Evolutionary conservation across 2,888 invertebrate genomes (phyloP), one percentile per base, ranked within the genome.

Genomic region (Mythimna loreyi): DNA sequence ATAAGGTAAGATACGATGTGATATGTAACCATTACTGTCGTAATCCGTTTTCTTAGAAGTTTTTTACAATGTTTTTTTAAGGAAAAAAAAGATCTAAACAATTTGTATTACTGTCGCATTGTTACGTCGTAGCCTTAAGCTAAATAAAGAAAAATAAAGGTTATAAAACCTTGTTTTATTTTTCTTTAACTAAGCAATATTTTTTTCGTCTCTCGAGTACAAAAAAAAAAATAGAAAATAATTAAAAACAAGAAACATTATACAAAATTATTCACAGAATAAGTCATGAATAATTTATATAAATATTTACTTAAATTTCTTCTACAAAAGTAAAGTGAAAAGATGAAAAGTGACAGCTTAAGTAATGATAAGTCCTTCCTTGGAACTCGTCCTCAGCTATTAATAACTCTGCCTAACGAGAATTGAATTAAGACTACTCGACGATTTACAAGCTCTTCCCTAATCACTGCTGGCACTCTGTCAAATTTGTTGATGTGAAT

Each of bases 351-450:
- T n/a, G 43, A 28, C 69, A 76, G 36, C 3, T 53, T 40, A 58
- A 70, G 19, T 56, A 68, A 45, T 45, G 30, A 11, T 13, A 19
- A 43, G 21, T 2, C n/a, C 9, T 49, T 62, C 21, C 21, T 28
- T 21, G 75, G 25, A 30, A 58, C 50, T 64, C 21, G 16, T 50
- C 45, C 23, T 25, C 16, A n/a, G 47, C 21, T 6, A 65, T 76
- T 59, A 76, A 62, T 81, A 55, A 76, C 49, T 40, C 25, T 59
- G 63, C 28, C 45, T 43, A 45, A 69, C 53, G 53, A 69, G 76
- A 73, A 72, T 47, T 57, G 50, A 78, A 61, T 57, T 61, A 72
- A 43, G 28, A 23, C 47, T 49, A 47, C 33, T 63, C 28, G 13
- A 33, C 49, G 53, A 56, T 68, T 80, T 59, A 61, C 47, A 47